Evolutionary conservation across 1,140 invertebrate species (phyloP).

Genomic region (Conopomorpha cramerella): DNA sequence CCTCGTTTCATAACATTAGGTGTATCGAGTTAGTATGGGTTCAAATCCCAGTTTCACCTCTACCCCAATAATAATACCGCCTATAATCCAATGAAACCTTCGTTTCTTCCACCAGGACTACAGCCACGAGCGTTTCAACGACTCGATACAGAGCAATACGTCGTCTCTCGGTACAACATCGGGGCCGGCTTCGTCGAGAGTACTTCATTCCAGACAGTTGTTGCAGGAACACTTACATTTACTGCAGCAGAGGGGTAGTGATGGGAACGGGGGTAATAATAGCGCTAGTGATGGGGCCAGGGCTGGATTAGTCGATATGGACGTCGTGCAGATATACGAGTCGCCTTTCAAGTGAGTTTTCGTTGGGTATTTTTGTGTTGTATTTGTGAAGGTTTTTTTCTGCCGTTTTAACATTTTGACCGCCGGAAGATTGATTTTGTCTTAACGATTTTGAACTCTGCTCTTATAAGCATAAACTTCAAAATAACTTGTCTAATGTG

Average conservation of each 20-base stretch:
- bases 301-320: slow-evolving; percentile 20
- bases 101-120: neutral
- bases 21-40: too few relatives aligned
- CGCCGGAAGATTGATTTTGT: too few relatives aligned
- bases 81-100: neutral
- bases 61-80: neutral
- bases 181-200: slow-evolving; percentile 31
- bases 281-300: slow-evolving; percentile 16
- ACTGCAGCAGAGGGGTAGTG: slow-evolving; percentile 18
- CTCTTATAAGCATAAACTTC: neutral
- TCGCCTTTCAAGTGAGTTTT: slow-evolving; percentile 40
- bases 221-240: slow-evolving; percentile 35
- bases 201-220: slow-evolving; percentile 36
- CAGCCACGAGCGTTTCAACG: slow-evolving; percentile 25
- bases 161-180: too few relatives aligned
- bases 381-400: neutral
- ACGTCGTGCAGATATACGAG: slow-evolving; percentile 34
- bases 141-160: slow-evolving; percentile 27
- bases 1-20: too few relatives aligned
- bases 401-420: too few relatives aligned
- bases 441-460: neutral
- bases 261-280: neutral
- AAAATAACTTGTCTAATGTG: neutral
- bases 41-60: too few relatives aligned
- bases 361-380: neutral